These are phyloP conservation scores for Cliona cf. orientalis DNA, from an alignment of 37 sponge, comb jelly and placozoan species.

Conservation along the genomic window DNA sequence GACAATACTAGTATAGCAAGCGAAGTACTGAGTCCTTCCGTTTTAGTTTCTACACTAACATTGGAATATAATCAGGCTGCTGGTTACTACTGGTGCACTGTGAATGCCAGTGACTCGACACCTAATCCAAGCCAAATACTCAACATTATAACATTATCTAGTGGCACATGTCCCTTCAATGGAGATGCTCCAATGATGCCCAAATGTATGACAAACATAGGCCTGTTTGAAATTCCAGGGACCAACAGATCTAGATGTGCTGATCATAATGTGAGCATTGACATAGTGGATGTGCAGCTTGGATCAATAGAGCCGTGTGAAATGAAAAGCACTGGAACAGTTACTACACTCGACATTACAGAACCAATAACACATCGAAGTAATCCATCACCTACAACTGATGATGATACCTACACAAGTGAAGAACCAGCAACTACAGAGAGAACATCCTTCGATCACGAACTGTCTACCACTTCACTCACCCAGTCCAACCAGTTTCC, in stretches of 20 bases:
- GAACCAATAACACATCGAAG: too few species aligned
- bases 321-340: too few species aligned
- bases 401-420: too few species aligned
- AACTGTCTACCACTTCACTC: not conserved
- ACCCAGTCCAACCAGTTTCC: not conserved
- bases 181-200: too few species aligned
- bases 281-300: too few species aligned
- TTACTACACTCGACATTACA: too few species aligned
- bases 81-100: constrained; percentile 18
- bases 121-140: constrained; percentile 10
- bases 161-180: not conserved
- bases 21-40: not conserved
- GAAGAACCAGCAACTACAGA: not conserved
- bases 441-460: not conserved
- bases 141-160: not conserved
- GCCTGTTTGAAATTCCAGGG: too few species aligned
- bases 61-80: not conserved
- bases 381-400: too few species aligned
- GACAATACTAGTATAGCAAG: not conserved
- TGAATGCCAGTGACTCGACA: not conserved
- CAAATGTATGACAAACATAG: too few species aligned
- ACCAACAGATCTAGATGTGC: too few species aligned
- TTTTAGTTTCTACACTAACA: not conserved
- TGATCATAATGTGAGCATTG: too few species aligned
- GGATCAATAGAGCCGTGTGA: too few species aligned